These are phyloP conservation scores for Xylocopa sonorina DNA, from an alignment of 1,140 invertebrate species.

Conservation along the genomic window DNA sequence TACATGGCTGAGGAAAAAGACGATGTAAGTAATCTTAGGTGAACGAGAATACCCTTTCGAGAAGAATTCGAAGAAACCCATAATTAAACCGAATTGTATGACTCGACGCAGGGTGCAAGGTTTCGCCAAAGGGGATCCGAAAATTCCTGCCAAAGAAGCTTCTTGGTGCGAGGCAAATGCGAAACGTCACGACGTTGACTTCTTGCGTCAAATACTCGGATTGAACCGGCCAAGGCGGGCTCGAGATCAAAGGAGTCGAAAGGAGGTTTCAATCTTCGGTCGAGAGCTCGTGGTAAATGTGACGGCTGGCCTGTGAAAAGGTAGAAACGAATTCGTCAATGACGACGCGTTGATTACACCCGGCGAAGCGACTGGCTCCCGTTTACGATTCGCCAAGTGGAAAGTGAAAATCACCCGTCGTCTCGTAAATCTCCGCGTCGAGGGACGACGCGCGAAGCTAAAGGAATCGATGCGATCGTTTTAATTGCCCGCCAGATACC, in stretches of 20 bases:
- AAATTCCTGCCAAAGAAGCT: background rate
- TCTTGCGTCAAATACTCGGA: background rate
- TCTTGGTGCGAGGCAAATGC: background rate
- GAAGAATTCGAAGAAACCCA: too few relatives aligned
- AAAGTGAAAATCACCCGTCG: constrained; percentile 39
- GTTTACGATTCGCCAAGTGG: constrained; percentile 11
- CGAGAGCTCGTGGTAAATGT: background rate
- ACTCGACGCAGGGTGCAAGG: background rate
- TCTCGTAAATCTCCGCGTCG: constrained; percentile 7
- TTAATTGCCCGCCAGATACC: constrained; percentile 46
- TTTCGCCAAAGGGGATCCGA: background rate
- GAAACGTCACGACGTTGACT: background rate
- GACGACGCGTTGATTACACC: constrained; percentile 36
- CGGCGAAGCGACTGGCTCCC: background rate
- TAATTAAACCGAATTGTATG: background rate
- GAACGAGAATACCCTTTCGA: too few relatives aligned
- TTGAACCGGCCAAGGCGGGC: background rate
- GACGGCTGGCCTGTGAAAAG: background rate
- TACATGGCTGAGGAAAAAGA: too few relatives aligned
- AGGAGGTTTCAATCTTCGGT: constrained; percentile 26
- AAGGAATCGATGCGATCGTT: constrained; percentile 49
- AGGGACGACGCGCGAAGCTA: background rate
- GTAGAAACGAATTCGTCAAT: constrained; percentile 1
- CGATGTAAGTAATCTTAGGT: too few relatives aligned
- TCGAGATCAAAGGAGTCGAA: constrained; percentile 24